Conservation (phyloP, 1,140 invertebrate genomes). For the Diorhabda elongata region DNA sequence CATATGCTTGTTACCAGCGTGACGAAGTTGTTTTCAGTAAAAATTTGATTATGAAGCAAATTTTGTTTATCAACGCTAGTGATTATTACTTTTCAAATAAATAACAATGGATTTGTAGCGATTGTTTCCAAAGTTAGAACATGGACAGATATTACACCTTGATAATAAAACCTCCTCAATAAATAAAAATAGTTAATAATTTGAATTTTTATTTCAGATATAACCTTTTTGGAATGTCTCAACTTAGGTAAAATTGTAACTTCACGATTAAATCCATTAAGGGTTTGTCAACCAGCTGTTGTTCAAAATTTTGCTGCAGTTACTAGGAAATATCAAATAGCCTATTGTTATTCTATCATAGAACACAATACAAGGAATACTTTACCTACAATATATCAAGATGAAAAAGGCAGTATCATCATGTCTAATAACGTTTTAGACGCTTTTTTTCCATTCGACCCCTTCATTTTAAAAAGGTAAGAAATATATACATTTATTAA, state of each 20-base stretch:
- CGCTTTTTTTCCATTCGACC: conserved; percentile 79
- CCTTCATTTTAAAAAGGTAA: conserved; percentile 65
- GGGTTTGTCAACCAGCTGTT: conserved; percentile 70
- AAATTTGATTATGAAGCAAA: no score
- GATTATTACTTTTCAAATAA: no score
- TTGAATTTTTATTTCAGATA: conserved; percentile 52
- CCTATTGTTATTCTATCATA: conserved; percentile 87
- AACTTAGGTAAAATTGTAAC: conserved; percentile 81
- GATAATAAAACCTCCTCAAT: no score
- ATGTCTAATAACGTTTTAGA: conserved; percentile 55
- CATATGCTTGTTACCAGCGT: no score
- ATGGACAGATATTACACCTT: no score
- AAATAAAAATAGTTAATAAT: no score
- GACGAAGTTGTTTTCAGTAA: no score
- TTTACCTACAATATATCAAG: conserved; percentile 55
- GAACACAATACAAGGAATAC: conserved; percentile 74
- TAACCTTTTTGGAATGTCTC: conserved; percentile 72
- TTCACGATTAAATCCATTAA: conserved; percentile 79
- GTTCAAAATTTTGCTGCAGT: conserved; percentile 80
- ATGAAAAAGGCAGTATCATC: conserved; percentile 45
- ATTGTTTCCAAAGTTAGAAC: no score
- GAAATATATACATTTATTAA: background rate
- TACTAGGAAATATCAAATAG: conserved; percentile 81
- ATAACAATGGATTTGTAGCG: no score
- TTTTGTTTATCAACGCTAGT: no score